Percentiles rank a stretch among this genome's conserved stretches.
Evolutionary conservation across 2,113 vertebrate genomes (phyloP).

Genomic region (Acinonyx jubatus): DNA sequence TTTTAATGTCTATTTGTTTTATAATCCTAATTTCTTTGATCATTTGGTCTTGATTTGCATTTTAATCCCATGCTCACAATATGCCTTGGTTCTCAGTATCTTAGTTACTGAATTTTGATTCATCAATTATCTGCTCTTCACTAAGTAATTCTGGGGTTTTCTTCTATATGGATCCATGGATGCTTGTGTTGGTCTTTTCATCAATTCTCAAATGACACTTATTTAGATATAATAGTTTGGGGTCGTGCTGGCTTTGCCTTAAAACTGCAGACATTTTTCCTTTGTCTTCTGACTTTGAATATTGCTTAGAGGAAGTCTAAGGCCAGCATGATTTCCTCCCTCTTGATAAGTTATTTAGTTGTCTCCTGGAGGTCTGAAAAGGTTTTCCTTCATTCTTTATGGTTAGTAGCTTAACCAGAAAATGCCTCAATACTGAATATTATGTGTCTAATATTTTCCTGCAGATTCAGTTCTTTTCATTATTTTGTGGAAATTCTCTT

Average conservation of each 20-base stretch:
- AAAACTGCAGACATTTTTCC: conserved; percentile 40
- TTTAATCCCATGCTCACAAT: neutral
- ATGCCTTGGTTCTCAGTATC: neutral
- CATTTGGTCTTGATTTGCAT: conserved; percentile 28
- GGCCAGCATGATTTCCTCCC: conserved; percentile 14
- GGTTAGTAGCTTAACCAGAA: conserved; percentile 17
- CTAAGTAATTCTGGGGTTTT: neutral
- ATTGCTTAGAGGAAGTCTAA: conserved; percentile 51
- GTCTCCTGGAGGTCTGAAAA: conserved; percentile 37
- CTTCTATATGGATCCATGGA: neutral
- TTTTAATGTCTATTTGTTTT: conserved; percentile 47
- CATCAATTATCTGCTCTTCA: neutral
- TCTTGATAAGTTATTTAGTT: conserved; percentile 25
- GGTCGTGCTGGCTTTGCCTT: conserved; percentile 37
- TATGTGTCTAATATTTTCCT: neutral
- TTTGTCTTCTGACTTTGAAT: conserved; percentile 38
- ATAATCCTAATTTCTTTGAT: conserved; percentile 37
- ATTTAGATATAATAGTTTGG: conserved; percentile 10
- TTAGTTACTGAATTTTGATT: conserved; percentile 31
- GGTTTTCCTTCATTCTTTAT: conserved; percentile 21
- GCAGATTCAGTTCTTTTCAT: neutral
- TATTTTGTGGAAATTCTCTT: conserved; percentile 40
- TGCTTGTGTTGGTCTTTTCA: neutral
- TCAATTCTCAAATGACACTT: conserved; percentile 5
- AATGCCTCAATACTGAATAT: neutral